phyloP scores from a whole-genome alignment of 2,888 invertebrate species.

The Drosophila meridiana region DNA sequence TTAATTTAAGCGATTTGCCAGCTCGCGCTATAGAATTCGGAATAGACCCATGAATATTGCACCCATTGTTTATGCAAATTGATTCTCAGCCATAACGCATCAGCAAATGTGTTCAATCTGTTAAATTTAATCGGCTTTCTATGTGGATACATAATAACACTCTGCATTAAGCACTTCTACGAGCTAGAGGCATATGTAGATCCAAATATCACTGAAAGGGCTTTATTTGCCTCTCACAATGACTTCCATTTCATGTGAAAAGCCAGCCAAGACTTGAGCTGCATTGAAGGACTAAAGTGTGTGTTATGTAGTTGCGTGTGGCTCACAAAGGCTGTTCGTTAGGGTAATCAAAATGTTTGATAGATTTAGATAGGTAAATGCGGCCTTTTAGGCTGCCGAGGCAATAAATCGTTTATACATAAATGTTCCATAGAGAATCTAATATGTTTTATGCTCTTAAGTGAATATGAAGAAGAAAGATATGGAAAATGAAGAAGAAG shows the following conservation, averaged over 20 bases:
- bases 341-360: neutral
- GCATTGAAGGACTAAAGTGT: neutral
- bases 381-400: neutral
- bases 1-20: conserved; percentile 29
- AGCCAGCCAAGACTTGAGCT: too few relatives aligned
- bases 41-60: conserved; percentile 20
- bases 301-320: neutral
- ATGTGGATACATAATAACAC: neutral
- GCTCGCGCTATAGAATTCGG: neutral
- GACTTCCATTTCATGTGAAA: neutral
- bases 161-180: neutral
- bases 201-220: neutral
- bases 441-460: neutral
- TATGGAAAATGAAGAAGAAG: too few relatives aligned
- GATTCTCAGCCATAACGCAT: conserved; percentile 6
- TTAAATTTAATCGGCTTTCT: neutral
- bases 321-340: neutral
- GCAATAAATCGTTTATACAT: neutral
- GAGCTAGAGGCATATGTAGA: neutral
- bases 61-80: conserved; percentile 10
- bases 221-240: neutral
- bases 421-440: neutral
- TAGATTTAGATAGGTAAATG: neutral
- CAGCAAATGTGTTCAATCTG: neutral
- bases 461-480: neutral